Percentiles rank a stretch among this genome's conserved stretches.
Evolutionary conservation across 2,113 vertebrate genomes (phyloP).

Genomic region (Entelurus aequoreus): DNA sequence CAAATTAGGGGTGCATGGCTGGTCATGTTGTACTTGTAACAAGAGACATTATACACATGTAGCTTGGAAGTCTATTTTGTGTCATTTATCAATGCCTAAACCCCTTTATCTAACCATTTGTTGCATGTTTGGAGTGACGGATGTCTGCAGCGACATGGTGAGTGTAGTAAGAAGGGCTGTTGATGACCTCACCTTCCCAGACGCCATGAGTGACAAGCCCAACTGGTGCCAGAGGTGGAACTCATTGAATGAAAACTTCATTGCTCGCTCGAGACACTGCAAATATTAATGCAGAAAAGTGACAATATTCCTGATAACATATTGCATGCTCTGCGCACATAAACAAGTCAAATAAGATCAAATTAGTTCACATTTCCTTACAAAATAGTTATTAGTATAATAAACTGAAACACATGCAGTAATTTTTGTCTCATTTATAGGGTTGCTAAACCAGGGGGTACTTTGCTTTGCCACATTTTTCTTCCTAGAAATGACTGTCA

Average conservation of each 20-base stretch:
- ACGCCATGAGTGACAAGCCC: slow-evolving; percentile 92
- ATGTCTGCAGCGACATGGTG: slow-evolving; percentile 28
- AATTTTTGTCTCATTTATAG: slow-evolving; percentile 2
- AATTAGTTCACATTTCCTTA: background rate
- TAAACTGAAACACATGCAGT: background rate
- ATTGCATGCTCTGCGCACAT: background rate
- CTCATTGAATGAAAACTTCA: slow-evolving; percentile 96
- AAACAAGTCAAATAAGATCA: no score
- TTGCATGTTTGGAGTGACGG: slow-evolving; percentile 17
- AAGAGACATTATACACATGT: background rate
- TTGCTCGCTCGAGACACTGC: slow-evolving; percentile 94
- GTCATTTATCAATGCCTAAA: background rate
- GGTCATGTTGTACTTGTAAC: background rate
- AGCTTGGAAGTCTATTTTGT: background rate
- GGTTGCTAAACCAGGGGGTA: slow-evolving; percentile 2
- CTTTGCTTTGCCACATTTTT: slow-evolving; percentile 18
- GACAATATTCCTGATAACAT: background rate
- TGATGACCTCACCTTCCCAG: slow-evolving; percentile 87
- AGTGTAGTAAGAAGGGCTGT: background rate
- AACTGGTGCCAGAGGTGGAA: slow-evolving; percentile 98
- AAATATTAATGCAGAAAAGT: background rate
- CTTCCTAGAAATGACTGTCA: slow-evolving; percentile 34
- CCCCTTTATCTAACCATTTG: slow-evolving; percentile 10
- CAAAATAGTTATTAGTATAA: background rate
- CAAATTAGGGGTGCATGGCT: background rate